Evolutionary conservation across 2,113 vertebrate species (phyloP).

Genomic region (Girardinichthys multiradiatus): DNA sequence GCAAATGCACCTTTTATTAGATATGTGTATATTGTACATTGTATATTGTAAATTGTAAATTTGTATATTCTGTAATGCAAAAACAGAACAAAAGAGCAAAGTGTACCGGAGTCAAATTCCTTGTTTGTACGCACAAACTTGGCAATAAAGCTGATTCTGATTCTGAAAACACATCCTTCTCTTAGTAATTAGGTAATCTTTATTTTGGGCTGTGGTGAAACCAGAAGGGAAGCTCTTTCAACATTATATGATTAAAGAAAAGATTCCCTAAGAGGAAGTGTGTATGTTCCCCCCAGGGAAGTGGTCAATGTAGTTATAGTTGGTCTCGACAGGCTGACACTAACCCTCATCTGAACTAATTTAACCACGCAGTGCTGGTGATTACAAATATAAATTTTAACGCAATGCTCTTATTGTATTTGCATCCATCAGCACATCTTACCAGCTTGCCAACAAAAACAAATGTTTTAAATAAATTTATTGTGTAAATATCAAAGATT

Average conservation of each 20-base stretch:
- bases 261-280: slow-evolving; percentile 33
- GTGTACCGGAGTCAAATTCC: too few relatives aligned
- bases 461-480: not conserved
- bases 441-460: too few relatives aligned
- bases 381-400: not conserved
- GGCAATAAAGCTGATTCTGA: too few relatives aligned
- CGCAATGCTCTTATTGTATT: not conserved
- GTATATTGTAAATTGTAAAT: too few relatives aligned
- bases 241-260: slow-evolving; percentile 20
- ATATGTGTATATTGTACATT: too few relatives aligned
- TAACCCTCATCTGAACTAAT: not conserved
- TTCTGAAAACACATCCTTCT: too few relatives aligned
- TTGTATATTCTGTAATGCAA: too few relatives aligned
- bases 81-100: too few relatives aligned
- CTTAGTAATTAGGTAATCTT: slow-evolving; percentile 20
- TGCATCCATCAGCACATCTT: not conserved
- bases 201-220: slow-evolving; percentile 30
- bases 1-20: too few relatives aligned
- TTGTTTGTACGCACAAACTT: too few relatives aligned
- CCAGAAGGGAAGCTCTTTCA: slow-evolving; percentile 44
- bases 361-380: not conserved
- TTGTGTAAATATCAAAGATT: not conserved
- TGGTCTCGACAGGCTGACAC: slow-evolving; percentile 1
- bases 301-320: not conserved
- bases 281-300: slow-evolving; percentile 8